These are phyloP conservation scores for Myotis yumanensis DNA, from an alignment of 2,113 vertebrate species.

Conservation along the genomic window DNA sequence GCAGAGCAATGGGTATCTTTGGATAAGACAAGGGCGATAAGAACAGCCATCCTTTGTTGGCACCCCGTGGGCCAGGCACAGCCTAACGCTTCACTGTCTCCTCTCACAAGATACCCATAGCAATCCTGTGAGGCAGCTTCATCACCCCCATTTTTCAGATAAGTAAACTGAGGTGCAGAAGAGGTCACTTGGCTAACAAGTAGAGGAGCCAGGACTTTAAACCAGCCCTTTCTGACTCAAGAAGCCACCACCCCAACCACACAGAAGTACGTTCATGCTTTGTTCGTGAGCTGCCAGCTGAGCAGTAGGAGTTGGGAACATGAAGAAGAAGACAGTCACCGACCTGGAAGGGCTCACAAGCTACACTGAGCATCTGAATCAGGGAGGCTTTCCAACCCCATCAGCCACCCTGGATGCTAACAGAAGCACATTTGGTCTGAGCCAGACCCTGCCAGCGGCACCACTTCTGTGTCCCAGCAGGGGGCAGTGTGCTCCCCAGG, in stretches of 20 bases:
- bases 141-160: too few species aligned
- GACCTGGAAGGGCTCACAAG: background rate
- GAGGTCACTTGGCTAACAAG: too few species aligned
- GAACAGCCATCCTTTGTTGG: too few species aligned
- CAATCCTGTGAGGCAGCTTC: too few species aligned
- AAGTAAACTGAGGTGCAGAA: too few species aligned
- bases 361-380: background rate
- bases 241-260: fast-evolving
- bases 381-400: background rate
- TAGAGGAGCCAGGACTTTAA: background rate
- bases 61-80: too few species aligned
- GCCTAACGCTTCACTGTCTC: too few species aligned
- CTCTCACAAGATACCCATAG: too few species aligned
- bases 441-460: fast-evolving
- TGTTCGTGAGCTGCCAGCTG: background rate
- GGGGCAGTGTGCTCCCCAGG: background rate
- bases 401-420: background rate
- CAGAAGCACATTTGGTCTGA: background rate
- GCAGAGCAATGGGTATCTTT: background rate
- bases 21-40: background rate
- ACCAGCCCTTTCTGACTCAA: background rate
- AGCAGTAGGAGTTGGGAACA: background rate
- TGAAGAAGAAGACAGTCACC: background rate
- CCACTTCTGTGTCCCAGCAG: background rate
- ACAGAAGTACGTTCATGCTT: background rate